Base-by-base conservation (phyloP, 2,888 invertebrate genomes). In the Xestia c-nigrum region DNA sequence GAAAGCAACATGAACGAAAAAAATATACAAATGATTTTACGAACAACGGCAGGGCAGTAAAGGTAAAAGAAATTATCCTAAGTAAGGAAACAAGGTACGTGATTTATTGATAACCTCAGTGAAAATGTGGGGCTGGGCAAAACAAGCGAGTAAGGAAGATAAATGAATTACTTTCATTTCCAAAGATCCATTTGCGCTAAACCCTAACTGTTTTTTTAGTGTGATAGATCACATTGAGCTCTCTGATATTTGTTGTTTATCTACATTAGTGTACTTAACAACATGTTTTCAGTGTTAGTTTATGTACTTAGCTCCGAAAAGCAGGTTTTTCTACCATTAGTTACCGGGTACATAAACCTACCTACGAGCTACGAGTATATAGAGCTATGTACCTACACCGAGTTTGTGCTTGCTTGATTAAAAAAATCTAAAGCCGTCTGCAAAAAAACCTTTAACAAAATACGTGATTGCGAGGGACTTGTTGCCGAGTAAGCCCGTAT, bases 91-190 rank as follows among this genome's bases (percentile, higher is more conserved):
- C 89, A 90, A 93, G 93, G 94, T 93, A 91, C 91, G 94, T 95
- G 95, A 96, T 95, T 95, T 95, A 96, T 95, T 90, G 95, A 94
- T 93, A 93, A 90, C 91, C 89, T 90, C 87, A 91, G 90, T 89
- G 93, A 92, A 93, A 94, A 93, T 91, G 92, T 92, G 92, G 90
- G 89, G 67, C 79, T 79, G 87, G 92, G 92, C 93, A 94, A 95
- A 94, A 94, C 93, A 95, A 92, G 92, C 92, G 93, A 92, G 90
- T 93, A 95, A 94, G 93, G 93, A 95, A 95, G 95, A 95, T 94
- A 94, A 95, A 95, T 95, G 95, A 94, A 94, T 94, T 94, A 94
- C 93, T 93, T 93, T 91, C 92, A 92, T 92, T 92, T 92, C 90
- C 90, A 84, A 88, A 89, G 86, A 91, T 87, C 91, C 91, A 92